Base-by-base conservation (phyloP, 1,140 invertebrate species). In the Bemisia tabaci region DNA sequence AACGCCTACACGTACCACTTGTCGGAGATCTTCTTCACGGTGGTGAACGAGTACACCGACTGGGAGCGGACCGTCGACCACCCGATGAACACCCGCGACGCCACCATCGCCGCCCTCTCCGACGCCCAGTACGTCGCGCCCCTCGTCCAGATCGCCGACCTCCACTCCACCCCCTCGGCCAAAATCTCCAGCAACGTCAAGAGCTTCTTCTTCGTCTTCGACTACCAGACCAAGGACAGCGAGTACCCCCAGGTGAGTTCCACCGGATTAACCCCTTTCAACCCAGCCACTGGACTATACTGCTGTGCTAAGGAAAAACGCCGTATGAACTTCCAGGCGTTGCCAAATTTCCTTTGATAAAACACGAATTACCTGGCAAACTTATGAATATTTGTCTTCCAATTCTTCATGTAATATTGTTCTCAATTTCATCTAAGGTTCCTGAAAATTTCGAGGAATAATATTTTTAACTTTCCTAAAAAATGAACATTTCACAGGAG, bases 11-110 rank as follows among this genome's bases (percentile, higher is more conserved):
- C 86, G 66, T 96, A 92, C 79, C 95, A 98, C 77, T 83, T 96
- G 69, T 94, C 93, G 72, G 95, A 98, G 78, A 97, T 98, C 76
- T 95, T 95, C 79, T 94, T 95, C 73, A 97, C 95, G 58, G 79
- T 94, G 24, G 89, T 96, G 48, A 97, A 98, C 75, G 94, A 98
- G 73, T 99, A 99, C 75, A 96, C 93, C 12, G 93, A 97, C 75
- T 97, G 95, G 95, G 92, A 95, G 75, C 81, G 90, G 75, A 93
- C 93, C 1, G 88, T 90, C 1, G 85, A 92, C 74, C 92, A 96
- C 79, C 92, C 93, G 24, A 88, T 94, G 63, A 92, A 93, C 72
- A 93, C 94, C 0, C 81, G 95, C 39, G 94, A 98, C 73, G 90
- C 92, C 26, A 92, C 95, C 0, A 87, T 98, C 2, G 87, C 93